These are phyloP conservation scores for Platichthys stellatus DNA, from an alignment of 2,113 vertebrate genomes.

Conservation along the genomic window DNA sequence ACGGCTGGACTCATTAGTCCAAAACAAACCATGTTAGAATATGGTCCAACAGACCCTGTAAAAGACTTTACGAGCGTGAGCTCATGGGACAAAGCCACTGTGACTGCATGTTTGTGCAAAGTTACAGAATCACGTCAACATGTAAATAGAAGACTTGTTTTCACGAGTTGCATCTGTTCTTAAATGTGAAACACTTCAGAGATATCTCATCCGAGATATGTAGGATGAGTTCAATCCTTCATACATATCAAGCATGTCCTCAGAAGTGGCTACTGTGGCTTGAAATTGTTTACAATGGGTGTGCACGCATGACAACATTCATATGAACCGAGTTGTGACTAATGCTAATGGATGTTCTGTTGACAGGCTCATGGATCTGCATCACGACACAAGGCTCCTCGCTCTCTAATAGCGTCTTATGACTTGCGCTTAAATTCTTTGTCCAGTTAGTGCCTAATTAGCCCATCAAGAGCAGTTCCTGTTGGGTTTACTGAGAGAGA, in stretches of 20 bases:
- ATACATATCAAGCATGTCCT: slow-evolving; percentile 6
- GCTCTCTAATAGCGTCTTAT: slow-evolving; percentile 58
- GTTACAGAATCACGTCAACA: slow-evolving; percentile 5
- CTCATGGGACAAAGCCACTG: slow-evolving; percentile 47
- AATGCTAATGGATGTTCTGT: slow-evolving; percentile 16
- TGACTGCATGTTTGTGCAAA: slow-evolving; percentile 14
- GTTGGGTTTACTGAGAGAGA: slow-evolving; percentile 57
- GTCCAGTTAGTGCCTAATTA: slow-evolving; percentile 73
- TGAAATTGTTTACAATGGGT: slow-evolving; percentile 20
- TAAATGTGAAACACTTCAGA: neutral
- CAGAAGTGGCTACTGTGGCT: slow-evolving; percentile 5
- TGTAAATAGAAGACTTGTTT: slow-evolving; percentile 7
- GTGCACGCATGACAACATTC: slow-evolving; percentile 26
- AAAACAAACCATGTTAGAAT: slow-evolving; percentile 52
- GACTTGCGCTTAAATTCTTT: slow-evolving; percentile 70
- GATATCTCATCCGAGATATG: neutral
- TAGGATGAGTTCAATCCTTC: neutral
- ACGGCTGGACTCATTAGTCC: slow-evolving; percentile 40
- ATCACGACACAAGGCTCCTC: slow-evolving; percentile 4
- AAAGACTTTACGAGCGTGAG: slow-evolving; percentile 59
- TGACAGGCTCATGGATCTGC: slow-evolving; percentile 25
- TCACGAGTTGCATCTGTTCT: neutral
- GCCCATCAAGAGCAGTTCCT: slow-evolving; percentile 60
- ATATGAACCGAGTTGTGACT: slow-evolving; percentile 29
- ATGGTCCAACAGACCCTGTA: slow-evolving; percentile 11